Evolutionary conservation across 2,113 vertebrate species (phyloP).

Genomic region (Lonchura striata): DNA sequence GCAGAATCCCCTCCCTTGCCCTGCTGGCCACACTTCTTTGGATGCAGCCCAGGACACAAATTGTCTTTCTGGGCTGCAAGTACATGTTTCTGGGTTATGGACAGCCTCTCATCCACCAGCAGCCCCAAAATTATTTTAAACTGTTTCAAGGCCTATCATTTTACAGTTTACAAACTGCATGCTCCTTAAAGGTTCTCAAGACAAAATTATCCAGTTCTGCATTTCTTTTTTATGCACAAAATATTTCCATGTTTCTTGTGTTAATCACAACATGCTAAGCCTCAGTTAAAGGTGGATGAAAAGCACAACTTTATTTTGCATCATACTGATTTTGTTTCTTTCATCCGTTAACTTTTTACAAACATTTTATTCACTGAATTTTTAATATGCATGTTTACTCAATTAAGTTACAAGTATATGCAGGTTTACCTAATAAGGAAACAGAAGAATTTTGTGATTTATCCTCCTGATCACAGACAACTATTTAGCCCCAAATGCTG

Average conservation of each 20-base stretch:
- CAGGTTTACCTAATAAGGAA: not conserved
- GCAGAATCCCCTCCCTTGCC: not conserved
- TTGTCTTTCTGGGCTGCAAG: accelerated
- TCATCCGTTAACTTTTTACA: not conserved
- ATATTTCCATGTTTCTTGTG: not conserved
- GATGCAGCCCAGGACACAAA: not conserved
- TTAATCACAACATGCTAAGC: not conserved
- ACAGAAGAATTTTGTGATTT: not conserved
- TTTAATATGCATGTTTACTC: not conserved
- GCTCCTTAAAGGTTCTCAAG: not conserved
- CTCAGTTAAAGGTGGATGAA: not conserved
- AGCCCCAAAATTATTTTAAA: not conserved
- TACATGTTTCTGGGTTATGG: not conserved
- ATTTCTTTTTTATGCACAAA: not conserved
- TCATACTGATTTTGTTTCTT: not conserved
- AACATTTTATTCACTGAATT: not conserved
- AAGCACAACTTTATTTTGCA: not conserved
- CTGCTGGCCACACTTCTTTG: accelerated
- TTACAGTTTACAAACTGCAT: not conserved
- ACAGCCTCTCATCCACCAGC: not conserved
- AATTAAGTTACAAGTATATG: not conserved
- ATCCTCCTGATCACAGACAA: not conserved
- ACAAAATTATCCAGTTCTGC: not conserved
- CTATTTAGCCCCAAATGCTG: not conserved
- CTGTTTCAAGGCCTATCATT: not conserved